Percentiles rank a stretch among this genome's conserved stretches.
Conservation (phyloP, 2,113 vertebrate species). For the Ceyx cyanopectus region DNA sequence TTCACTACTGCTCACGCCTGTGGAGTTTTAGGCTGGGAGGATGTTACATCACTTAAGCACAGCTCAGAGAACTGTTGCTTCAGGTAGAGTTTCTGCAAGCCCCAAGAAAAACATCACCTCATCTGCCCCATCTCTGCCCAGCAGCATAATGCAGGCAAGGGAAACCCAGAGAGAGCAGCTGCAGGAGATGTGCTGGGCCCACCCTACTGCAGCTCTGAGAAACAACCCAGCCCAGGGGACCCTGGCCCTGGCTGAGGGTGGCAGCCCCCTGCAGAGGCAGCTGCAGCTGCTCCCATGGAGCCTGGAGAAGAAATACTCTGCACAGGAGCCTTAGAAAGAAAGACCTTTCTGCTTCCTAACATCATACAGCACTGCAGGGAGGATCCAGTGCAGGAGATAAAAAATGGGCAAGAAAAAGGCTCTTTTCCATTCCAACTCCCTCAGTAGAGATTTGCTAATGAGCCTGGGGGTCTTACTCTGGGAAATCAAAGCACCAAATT, state of each 20-base stretch:
- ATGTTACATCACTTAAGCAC: not conserved
- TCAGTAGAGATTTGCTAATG: not conserved
- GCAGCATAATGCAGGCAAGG: accelerated
- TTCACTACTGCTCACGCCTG: accelerated
- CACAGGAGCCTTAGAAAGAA: not conserved
- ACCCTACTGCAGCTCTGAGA: not conserved
- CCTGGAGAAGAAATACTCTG: not conserved
- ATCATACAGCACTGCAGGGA: not conserved
- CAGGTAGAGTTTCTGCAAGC: not conserved
- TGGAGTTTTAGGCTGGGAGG: not conserved
- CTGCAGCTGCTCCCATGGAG: not conserved
- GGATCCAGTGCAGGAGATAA: not conserved
- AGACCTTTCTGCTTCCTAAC: not conserved
- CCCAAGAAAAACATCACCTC: not conserved
- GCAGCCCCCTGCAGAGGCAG: accelerated
- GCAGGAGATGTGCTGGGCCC: not conserved
- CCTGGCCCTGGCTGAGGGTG: not conserved
- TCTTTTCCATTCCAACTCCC: not conserved
- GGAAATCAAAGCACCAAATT: not conserved
- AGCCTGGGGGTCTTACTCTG: not conserved
- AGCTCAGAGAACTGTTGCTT: not conserved
- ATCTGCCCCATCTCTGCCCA: not conserved
- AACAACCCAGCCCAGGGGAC: not conserved
- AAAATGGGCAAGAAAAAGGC: not conserved
- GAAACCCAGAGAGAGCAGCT: not conserved